Base-by-base conservation (phyloP, 1,140 invertebrate species). In the Bombus superbus region DNA sequence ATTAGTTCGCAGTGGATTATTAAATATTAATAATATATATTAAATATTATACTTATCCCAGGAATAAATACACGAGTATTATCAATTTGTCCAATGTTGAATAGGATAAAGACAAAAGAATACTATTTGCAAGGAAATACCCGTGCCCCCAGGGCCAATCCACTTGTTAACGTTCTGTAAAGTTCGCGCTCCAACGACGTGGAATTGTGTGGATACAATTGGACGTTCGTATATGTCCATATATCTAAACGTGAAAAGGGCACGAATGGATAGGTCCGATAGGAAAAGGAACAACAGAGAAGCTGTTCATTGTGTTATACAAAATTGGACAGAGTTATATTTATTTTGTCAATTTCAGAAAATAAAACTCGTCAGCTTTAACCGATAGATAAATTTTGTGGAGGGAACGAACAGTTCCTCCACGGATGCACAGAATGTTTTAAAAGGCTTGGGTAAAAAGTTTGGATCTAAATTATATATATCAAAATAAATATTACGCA, bases 141-240 rank as follows among this genome's bases (percentile, higher is more conserved):
- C 2, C 25, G 9, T 76, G 38, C 18, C 35, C 13, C 25, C 75
- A 25, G 57, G 38, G 1, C 15, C 32, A 76, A 59, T 69, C 15
- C 32, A 44, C 32, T 75, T 75, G 71, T 47, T 76, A 53, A 25
- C 40, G 18, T 75, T 83, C 75, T 68, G 32, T n/a, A 68, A 76
- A 66, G 40, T 82, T 82, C 25, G 38, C 57, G 57, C 40, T 82
- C n/a, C 22, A 74, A 47, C 57, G 40, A 74, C 10, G 38, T 47
- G 28, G 32, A 66, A 53, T 83, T 76, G 32, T 38, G 18, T 44
- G 59, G 15, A 75, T 32, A 82, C 57, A 53, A 83, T 68, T 68
- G 81, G 44, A 35, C 10, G 47, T 75, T 75, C 47, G 28, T 69
- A 28, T 57, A 57, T 83, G 3, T 10, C 22, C 64, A 28, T 77